Percentiles rank a stretch among this genome's conserved stretches.
These are phyloP conservation scores for Drosophila falleni DNA, from an alignment of 2,888 invertebrate species.

Conservation along the genomic window DNA sequence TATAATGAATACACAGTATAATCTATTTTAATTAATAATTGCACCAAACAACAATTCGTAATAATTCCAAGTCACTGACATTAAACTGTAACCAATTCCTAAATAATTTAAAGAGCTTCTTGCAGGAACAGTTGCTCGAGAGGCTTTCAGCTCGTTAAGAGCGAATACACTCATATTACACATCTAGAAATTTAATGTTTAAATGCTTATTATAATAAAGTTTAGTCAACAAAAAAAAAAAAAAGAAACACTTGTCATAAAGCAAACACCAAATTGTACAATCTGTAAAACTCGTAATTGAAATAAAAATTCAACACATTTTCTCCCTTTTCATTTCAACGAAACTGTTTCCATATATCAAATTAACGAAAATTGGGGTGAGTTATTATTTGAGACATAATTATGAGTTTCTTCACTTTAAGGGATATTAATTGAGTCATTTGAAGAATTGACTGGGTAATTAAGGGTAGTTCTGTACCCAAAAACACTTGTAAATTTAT, in stretches of 20 bases:
- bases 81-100: constrained; percentile 41
- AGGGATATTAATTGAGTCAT: constrained; percentile 42
- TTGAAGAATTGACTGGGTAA: constrained; percentile 12
- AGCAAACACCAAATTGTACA: constrained; percentile 44
- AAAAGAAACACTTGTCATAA: constrained; percentile 7
- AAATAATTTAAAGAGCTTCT: constrained; percentile 3
- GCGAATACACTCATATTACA: constrained; percentile 24
- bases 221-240: constrained; percentile 31
- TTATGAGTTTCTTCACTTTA: constrained; percentile 11
- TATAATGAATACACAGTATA: constrained; percentile 27
- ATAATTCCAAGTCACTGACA: constrained; percentile 66
- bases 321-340: constrained; percentile 36
- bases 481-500: constrained; percentile 1
- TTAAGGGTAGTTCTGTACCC: constrained; percentile 28
- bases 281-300: constrained; percentile 40
- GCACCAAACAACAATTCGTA: constrained; percentile 62
- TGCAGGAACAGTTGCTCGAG: constrained; percentile 26
- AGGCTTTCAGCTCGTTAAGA: constrained; percentile 51
- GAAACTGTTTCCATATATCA: neutral
- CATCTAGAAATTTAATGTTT: constrained; percentile 48
- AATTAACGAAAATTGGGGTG: constrained; percentile 12
- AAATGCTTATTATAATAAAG: constrained; percentile 58
- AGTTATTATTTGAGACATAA: constrained; percentile 9
- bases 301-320: constrained; percentile 57
- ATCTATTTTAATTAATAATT: constrained; percentile 29